Evolutionary conservation across 1,140 invertebrate species (phyloP).

Genomic region (Melanaphis sacchari): DNA sequence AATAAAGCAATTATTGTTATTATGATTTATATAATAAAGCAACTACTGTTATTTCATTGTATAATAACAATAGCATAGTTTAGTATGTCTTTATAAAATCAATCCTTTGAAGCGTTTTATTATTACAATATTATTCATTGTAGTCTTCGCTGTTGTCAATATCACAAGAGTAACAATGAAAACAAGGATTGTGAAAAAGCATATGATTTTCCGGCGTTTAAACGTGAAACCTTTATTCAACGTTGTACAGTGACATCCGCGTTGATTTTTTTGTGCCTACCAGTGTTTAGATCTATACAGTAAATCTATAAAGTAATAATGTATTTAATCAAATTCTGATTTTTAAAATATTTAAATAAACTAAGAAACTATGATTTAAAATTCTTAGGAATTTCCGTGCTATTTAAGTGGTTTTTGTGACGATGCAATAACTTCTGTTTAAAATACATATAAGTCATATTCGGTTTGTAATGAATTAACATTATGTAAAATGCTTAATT

Average conservation of each 20-base stretch:
- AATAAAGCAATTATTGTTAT: constrained; percentile 4
- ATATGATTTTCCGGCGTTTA: neutral
- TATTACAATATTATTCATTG: neutral
- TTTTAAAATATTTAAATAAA: neutral
- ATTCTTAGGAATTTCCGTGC: no score
- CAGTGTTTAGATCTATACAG: neutral
- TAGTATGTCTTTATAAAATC: neutral
- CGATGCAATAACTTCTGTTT: no score
- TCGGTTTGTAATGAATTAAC: no score
- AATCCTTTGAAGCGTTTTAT: neutral
- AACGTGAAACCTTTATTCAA: neutral
- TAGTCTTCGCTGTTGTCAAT: neutral
- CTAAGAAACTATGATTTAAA: no score
- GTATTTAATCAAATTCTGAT: neutral
- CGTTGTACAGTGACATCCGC: neutral
- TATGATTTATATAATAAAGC: neutral
- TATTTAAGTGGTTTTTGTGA: no score
- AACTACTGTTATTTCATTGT: no score
- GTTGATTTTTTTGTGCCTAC: no score
- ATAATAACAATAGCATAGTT: neutral
- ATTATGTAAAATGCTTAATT: no score
- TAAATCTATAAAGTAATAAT: no score
- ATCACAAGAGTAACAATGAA: neutral
- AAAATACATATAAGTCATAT: no score
- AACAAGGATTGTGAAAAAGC: neutral